These are phyloP conservation scores for Drosophila stalkeri DNA, from an alignment of 2,888 invertebrate species.

Conservation along the genomic window DNA sequence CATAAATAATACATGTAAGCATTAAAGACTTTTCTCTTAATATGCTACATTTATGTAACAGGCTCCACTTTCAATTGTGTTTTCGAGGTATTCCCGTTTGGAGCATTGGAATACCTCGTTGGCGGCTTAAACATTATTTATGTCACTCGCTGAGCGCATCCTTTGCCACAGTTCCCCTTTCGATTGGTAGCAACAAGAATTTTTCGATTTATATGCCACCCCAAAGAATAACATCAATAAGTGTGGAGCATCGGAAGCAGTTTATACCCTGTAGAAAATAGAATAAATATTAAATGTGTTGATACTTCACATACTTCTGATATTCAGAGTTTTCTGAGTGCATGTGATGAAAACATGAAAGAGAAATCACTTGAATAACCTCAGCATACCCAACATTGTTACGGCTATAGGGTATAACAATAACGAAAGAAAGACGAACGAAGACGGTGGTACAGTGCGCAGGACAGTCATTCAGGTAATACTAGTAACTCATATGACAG, in stretches of 20 bases:
- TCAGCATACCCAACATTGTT: background rate
- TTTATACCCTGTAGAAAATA: background rate
- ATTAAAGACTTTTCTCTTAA: background rate
- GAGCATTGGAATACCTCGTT: slow-evolving; percentile 6
- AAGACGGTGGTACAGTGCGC: background rate
- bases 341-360: background rate
- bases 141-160: slow-evolving; percentile 49
- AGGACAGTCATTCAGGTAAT: slow-evolving; percentile 14
- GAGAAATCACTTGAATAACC: background rate
- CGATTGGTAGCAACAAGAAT: slow-evolving; percentile 33
- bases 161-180: slow-evolving; percentile 22
- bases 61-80: slow-evolving; percentile 7
- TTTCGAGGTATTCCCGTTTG: background rate
- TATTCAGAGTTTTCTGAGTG: background rate
- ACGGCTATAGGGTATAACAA: background rate
- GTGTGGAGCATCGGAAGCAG: background rate
- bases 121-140: slow-evolving; percentile 49
- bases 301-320: too few species aligned
- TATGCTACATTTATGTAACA: background rate
- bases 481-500: background rate
- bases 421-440: background rate
- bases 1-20: background rate
- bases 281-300: background rate
- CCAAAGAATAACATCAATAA: slow-evolving; percentile 26
- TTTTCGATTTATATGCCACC: slow-evolving; percentile 72